Evolutionary conservation across 1,140 invertebrate species (phyloP).

Genomic region (Drosophila sucinea): DNA sequence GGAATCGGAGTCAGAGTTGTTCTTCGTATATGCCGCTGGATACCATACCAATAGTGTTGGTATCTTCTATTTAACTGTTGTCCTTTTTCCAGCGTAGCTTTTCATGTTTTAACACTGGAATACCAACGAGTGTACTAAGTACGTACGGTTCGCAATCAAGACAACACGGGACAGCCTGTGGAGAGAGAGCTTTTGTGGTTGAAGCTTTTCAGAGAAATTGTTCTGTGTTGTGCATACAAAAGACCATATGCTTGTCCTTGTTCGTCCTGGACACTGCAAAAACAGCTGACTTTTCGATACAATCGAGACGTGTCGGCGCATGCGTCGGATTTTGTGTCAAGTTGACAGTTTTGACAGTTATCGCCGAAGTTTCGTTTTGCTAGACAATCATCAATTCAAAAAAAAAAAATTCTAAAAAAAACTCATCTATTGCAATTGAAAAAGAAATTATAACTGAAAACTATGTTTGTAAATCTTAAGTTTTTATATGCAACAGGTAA

Average conservation of each 20-base stretch:
- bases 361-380: no score
- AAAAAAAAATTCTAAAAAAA: no score
- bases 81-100: slow-evolving; percentile 75
- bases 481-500: background rate
- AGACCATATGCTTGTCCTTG: slow-evolving; percentile 37
- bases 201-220: slow-evolving; percentile 24
- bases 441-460: no score
- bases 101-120: slow-evolving; percentile 79
- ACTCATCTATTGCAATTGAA: no score
- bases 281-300: slow-evolving; percentile 47
- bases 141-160: background rate
- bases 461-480: background rate
- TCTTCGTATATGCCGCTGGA: slow-evolving; percentile 53
- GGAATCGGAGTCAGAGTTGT: slow-evolving; percentile 44
- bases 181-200: slow-evolving; percentile 41
- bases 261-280: slow-evolving; percentile 32
- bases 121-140: slow-evolving; percentile 16
- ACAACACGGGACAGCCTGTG: background rate
- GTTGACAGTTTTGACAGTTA: slow-evolving; percentile 39
- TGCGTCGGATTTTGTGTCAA: slow-evolving; percentile 20
- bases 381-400: no score
- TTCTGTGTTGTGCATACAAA: slow-evolving; percentile 1
- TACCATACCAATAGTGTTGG: slow-evolving; percentile 80
- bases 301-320: slow-evolving; percentile 13
- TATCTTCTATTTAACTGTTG: slow-evolving; percentile 73